A percentile compares a stretch with the other conserved stretches of the same genome.
phyloP scores from a whole-genome alignment of 2,888 invertebrate species.

The Eupithecia dodoneata region DNA sequence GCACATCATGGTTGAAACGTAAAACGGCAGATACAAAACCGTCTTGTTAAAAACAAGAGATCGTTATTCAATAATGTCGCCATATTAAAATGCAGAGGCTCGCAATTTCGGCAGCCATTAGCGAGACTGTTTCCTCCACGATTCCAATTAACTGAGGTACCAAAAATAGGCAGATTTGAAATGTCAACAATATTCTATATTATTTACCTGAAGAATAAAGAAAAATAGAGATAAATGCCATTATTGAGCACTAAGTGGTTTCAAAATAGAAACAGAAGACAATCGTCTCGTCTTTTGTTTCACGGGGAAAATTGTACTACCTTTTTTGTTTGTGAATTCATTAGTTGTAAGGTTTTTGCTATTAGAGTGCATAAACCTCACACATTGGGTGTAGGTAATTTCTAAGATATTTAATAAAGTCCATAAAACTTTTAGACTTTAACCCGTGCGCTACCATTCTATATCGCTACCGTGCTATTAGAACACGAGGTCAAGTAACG shows the following conservation, averaged over 20 bases:
- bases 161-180: conserved; percentile 46
- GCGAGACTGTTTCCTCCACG: conserved; percentile 57
- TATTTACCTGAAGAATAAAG: background rate
- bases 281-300: background rate
- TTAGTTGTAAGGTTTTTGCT: background rate
- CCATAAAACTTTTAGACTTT: too few species aligned
- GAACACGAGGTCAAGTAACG: too few species aligned
- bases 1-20: conserved; percentile 36
- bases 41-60: conserved; percentile 42
- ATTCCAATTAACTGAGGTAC: conserved; percentile 60
- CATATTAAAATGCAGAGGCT: conserved; percentile 65
- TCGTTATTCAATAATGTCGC: conserved; percentile 52
- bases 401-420: too few species aligned
- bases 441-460: too few species aligned
- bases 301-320: background rate
- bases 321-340: background rate
- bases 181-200: background rate
- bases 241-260: background rate
- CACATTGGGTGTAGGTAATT: too few species aligned
- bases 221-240: background rate
- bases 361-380: too few species aligned
- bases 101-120: conserved; percentile 58
- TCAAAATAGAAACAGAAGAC: background rate
- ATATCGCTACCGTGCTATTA: too few species aligned
- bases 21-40: conserved; percentile 32